Conservation (phyloP, 2,113 vertebrate genomes). For the Phalacrocorax carbo region DNA sequence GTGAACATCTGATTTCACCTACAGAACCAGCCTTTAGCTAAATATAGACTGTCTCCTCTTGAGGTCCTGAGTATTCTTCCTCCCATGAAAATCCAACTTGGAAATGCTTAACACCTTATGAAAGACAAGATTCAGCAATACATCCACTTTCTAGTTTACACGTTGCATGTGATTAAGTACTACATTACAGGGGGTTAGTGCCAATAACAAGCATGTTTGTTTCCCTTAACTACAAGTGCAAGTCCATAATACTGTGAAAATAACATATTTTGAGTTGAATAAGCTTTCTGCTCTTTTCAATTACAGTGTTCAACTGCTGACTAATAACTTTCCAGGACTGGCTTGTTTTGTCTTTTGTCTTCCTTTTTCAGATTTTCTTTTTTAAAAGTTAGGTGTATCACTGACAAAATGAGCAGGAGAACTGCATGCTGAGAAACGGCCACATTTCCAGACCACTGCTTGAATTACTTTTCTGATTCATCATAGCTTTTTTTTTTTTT, state of each 20-base stretch:
- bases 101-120: background rate
- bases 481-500: slow-evolving; percentile 14
- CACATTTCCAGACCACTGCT: background rate
- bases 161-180: background rate
- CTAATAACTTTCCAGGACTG: background rate
- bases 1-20: background rate
- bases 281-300: background rate
- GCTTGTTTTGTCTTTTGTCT: background rate
- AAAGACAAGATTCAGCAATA: background rate
- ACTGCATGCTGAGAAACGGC: background rate
- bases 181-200: background rate
- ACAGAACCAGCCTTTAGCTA: background rate
- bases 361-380: background rate
- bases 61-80: background rate
- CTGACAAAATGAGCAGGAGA: background rate
- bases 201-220: background rate
- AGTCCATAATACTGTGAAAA: background rate
- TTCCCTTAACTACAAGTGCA: background rate
- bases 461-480: slow-evolving; percentile 58
- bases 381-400: background rate
- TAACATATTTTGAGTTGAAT: background rate
- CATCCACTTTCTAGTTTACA: background rate
- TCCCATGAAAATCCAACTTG: background rate
- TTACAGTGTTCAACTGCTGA: background rate
- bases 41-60: fast-evolving